Percentiles rank a stretch among this genome's conserved stretches.
phyloP scores from a whole-genome alignment of 2,113 vertebrate genomes.

The Colius striatus region DNA sequence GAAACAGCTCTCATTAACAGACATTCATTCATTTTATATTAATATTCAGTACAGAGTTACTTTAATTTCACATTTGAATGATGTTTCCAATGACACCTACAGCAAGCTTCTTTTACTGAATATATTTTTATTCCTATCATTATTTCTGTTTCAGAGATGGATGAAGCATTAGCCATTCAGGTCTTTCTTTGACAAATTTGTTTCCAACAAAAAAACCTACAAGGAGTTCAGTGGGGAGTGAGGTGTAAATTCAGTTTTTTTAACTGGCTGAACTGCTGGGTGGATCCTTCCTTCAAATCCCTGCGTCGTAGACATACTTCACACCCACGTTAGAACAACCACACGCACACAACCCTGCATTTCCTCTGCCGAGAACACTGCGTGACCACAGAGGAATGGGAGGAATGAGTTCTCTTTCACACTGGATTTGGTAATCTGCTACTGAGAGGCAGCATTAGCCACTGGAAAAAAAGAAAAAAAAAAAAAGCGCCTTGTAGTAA shows the following conservation, averaged over 20 bases:
- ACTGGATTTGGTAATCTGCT: neutral
- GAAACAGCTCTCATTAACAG: neutral
- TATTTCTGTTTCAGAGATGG: neutral
- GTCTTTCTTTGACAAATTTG: neutral
- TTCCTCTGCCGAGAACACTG: neutral
- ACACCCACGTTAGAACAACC: neutral
- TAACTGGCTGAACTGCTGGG: neutral
- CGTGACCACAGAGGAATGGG: neutral
- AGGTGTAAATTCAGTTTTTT: neutral
- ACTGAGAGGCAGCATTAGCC: neutral
- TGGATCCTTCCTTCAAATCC: neutral
- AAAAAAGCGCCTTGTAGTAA: neutral
- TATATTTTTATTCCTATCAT: neutral
- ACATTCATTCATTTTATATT: neutral
- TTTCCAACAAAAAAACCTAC: neutral
- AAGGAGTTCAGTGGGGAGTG: neutral
- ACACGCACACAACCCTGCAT: neutral
- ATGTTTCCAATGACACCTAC: neutral
- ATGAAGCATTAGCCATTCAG: neutral
- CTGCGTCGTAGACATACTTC: neutral
- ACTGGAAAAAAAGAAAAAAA: conserved; percentile 38
- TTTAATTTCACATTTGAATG: neutral
- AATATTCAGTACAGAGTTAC: neutral
- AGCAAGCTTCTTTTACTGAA: neutral
- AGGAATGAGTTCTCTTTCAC: conserved; percentile 10